Evolutionary conservation across 1,140 invertebrate species (phyloP).

Genomic region (Arctopsyche grandis): DNA sequence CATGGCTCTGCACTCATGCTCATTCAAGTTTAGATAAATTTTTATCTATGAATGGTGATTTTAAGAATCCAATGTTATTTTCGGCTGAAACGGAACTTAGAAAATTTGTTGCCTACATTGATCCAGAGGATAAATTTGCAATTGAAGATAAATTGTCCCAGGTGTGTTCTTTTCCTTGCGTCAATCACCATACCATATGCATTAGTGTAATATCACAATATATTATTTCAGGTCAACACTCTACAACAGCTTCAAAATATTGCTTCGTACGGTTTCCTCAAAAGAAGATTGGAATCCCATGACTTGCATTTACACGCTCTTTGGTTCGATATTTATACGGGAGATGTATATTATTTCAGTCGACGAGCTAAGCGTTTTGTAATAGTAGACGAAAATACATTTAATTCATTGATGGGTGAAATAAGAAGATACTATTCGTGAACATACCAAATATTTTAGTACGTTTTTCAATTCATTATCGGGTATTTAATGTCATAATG

Average conservation of each 20-base stretch:
- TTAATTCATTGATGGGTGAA: slow-evolving; percentile 79
- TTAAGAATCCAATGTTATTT: slow-evolving; percentile 81
- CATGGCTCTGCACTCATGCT: slow-evolving; percentile 92
- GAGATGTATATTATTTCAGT: slow-evolving; percentile 95
- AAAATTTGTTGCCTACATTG: slow-evolving; percentile 93
- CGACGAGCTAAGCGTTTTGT: slow-evolving; percentile 84
- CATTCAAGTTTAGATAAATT: slow-evolving; percentile 85
- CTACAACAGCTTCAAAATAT: slow-evolving; percentile 95
- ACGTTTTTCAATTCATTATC: too few relatives aligned
- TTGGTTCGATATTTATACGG: slow-evolving; percentile 98
- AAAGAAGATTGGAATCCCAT: slow-evolving; percentile 81
- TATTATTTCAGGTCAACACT: slow-evolving; percentile 81
- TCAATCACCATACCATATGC: background rate
- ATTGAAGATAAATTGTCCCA: slow-evolving; percentile 94
- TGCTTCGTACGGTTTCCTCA: slow-evolving; percentile 92
- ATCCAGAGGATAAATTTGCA: slow-evolving; percentile 89
- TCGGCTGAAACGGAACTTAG: slow-evolving; percentile 85
- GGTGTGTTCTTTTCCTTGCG: slow-evolving; percentile 63
- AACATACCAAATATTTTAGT: slow-evolving; percentile 56
- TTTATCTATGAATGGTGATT: slow-evolving; percentile 77
- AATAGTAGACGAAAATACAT: slow-evolving; percentile 83
- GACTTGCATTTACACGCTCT: slow-evolving; percentile 91
- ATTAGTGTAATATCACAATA: background rate
- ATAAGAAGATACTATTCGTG: slow-evolving; percentile 84
- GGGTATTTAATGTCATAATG: too few relatives aligned